phyloP scores from a whole-genome alignment of 2,113 vertebrate species.

The Phalacrocorax pelagicus region DNA sequence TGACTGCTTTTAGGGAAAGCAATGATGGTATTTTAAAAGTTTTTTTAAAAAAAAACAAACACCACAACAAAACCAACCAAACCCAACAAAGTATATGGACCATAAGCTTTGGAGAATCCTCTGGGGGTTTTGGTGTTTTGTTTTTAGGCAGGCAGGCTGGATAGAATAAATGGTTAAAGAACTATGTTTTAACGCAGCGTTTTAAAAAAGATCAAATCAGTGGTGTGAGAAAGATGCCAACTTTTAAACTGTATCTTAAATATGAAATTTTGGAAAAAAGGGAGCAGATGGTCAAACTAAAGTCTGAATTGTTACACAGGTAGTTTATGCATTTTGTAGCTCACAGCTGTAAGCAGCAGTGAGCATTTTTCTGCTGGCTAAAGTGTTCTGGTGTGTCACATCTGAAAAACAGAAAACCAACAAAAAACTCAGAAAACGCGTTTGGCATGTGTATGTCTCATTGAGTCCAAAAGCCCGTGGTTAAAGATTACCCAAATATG shows the following conservation, averaged over 20 bases:
- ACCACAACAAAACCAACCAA: neutral
- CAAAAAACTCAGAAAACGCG: constrained; percentile 4
- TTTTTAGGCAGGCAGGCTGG: neutral
- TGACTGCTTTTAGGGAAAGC: neutral
- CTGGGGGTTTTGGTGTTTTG: neutral
- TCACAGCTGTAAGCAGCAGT: neutral
- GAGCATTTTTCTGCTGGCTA: neutral
- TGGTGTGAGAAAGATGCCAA: neutral
- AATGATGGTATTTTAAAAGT: neutral
- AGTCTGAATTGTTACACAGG: neutral
- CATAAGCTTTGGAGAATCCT: neutral
- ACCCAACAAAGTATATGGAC: neutral
- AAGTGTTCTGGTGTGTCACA: neutral
- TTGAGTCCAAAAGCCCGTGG: constrained; percentile 12
- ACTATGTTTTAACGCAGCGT: neutral
- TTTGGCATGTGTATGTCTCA: neutral
- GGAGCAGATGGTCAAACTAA: neutral
- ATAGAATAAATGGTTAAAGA: neutral
- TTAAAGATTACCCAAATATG: constrained; percentile 49
- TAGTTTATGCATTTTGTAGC: neutral
- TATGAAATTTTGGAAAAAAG: neutral
- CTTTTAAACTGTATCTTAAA: neutral
- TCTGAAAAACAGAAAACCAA: neutral
- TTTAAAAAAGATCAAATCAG: neutral
- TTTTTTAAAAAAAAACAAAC: neutral